Conservation (phyloP, 37 sponge, comb jelly and placozoan species). For the Mnemiopsis leidyi region DNA sequence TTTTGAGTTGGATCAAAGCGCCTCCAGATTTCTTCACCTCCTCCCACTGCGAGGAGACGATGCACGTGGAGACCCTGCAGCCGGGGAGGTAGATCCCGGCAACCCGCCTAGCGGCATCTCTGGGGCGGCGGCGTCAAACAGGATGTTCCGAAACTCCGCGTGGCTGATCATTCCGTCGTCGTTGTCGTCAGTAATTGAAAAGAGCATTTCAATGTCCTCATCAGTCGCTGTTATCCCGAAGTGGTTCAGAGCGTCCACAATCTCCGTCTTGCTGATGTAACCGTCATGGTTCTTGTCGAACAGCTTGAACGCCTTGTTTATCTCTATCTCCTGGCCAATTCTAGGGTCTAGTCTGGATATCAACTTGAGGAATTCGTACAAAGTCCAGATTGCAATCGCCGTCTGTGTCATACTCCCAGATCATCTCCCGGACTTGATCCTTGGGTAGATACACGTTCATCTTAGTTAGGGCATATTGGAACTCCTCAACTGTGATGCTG, state of each 20-base stretch:
- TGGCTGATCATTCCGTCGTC: slow-evolving; percentile 37
- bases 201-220: slow-evolving; percentile 17
- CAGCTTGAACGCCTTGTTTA: slow-evolving; percentile 60
- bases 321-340: slow-evolving; percentile 55
- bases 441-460: slow-evolving; percentile 44
- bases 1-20: too few relatives aligned
- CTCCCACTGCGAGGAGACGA: not conserved
- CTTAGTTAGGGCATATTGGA: slow-evolving; percentile 11
- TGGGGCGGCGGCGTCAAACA: not conserved
- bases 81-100: not conserved
- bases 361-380: slow-evolving; percentile 49
- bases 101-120: not conserved
- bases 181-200: slow-evolving; percentile 2
- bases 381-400: slow-evolving; percentile 16
- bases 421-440: not conserved
- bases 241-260: not conserved
- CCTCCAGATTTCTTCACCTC: too few relatives aligned
- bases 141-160: slow-evolving; percentile 31
- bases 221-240: slow-evolving; percentile 8
- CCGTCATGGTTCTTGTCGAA: slow-evolving; percentile 34
- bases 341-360: slow-evolving; percentile 23
- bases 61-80: not conserved
- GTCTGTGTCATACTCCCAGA: slow-evolving; percentile 35
- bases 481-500: not conserved
- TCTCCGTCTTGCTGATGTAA: not conserved